phyloP scores from a whole-genome alignment of 1,140 invertebrate species.

The Drosophila yakuba region DNA sequence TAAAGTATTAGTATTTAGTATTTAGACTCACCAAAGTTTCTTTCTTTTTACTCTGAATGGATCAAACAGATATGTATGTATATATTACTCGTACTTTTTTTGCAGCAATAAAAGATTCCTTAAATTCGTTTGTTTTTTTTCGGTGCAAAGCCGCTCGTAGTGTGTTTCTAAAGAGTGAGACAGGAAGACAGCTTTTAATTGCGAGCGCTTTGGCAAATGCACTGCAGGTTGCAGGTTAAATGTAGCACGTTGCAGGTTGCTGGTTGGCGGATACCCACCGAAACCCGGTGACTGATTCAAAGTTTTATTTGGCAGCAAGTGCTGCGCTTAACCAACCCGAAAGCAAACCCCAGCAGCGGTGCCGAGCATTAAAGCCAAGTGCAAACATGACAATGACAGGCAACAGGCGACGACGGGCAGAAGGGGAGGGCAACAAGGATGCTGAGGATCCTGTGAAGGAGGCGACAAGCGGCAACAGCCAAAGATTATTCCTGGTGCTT shows the following conservation, averaged over 20 bases:
- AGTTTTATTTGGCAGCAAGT: constrained; percentile 39
- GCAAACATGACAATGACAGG: constrained; percentile 62
- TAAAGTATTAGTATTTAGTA: background rate
- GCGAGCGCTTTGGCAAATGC: constrained; percentile 38
- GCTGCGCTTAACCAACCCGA: constrained; percentile 17
- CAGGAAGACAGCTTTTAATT: constrained; percentile 50
- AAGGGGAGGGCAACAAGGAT: background rate
- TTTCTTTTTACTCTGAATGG: too few species aligned
- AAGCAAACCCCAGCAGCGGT: constrained; percentile 19
- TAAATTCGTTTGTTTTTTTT: background rate
- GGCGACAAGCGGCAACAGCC: constrained; percentile 56
- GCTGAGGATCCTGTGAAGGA: background rate
- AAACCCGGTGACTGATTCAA: constrained; percentile 29
- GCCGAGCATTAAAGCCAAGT: constrained; percentile 57
- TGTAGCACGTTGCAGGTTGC: background rate
- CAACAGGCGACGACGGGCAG: constrained; percentile 31
- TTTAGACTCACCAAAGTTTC: too few species aligned
- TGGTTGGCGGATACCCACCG: constrained; percentile 5
- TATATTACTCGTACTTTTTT: too few species aligned
- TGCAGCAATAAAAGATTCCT: too few species aligned
- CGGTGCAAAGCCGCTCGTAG: constrained; percentile 1
- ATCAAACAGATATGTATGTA: too few species aligned
- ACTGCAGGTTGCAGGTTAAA: constrained; percentile 23
- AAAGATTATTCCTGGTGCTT: constrained; percentile 58
- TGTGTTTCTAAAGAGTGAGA: constrained; percentile 4